Evolutionary conservation across 1,140 invertebrate species (phyloP).

Genomic region (Eueides isabella): DNA sequence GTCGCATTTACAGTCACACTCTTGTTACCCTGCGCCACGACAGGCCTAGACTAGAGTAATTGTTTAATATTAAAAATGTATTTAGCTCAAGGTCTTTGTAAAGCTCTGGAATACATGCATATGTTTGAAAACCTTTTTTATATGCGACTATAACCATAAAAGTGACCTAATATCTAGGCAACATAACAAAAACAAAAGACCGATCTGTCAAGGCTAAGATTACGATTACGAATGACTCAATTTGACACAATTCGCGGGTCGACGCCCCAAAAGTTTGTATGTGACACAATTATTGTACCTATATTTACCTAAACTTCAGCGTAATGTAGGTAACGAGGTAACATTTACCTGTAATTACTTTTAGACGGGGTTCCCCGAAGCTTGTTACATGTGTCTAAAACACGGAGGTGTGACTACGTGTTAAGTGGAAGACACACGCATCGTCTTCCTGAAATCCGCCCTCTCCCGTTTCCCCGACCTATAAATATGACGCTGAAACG

Average conservation of each 20-base stretch:
- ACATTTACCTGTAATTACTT: constrained; percentile 13
- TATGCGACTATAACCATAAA: neutral
- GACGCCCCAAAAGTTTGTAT: constrained; percentile 34
- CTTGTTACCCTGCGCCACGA: no score
- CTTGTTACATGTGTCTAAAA: constrained; percentile 60
- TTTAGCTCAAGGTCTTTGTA: neutral
- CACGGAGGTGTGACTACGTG: constrained; percentile 62
- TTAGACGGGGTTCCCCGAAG: constrained; percentile 74
- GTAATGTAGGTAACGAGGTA: constrained; percentile 14
- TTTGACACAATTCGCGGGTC: constrained; percentile 45
- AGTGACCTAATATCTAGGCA: constrained; percentile 10
- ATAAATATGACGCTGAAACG: constrained; percentile 74
- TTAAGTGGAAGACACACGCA: constrained; percentile 69
- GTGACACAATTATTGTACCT: constrained; percentile 23
- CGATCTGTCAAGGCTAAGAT: constrained; percentile 11
- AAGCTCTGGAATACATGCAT: neutral
- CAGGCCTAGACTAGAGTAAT: no score
- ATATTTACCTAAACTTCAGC: neutral
- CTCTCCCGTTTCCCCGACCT: constrained; percentile 61
- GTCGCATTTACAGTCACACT: no score
- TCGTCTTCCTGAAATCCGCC: constrained; percentile 71
- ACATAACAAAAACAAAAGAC: constrained; percentile 31
- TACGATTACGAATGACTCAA: constrained; percentile 39
- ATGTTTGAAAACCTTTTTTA: neutral
- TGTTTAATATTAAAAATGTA: neutral